Evolutionary conservation across 2,888 invertebrate genomes (phyloP).

Genomic region (Fabriciana adippe): DNA sequence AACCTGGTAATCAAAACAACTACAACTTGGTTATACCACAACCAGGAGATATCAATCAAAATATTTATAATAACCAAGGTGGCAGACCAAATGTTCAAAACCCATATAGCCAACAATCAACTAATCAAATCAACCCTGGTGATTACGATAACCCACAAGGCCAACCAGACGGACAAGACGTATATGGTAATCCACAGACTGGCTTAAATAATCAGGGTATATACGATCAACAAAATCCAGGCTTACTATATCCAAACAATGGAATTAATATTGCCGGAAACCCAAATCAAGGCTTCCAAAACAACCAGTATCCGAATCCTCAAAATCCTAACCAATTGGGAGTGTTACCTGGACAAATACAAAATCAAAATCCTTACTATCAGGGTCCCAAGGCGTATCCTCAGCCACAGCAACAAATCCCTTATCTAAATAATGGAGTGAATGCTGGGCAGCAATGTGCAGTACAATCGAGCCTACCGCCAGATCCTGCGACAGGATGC

Average conservation of each 20-base stretch:
- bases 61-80: constrained; percentile 8
- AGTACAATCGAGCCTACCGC: constrained; percentile 55
- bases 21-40: constrained; percentile 2
- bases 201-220: constrained; percentile 16
- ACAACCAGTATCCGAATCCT: not conserved
- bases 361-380: constrained; percentile 18
- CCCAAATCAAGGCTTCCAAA: no score
- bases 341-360: constrained; percentile 10
- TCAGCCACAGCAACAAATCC: constrained; percentile 33
- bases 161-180: not conserved
- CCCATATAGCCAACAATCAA: not conserved
- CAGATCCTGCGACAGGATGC: constrained; percentile 61
- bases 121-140: constrained; percentile 6
- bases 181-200: constrained; percentile 26
- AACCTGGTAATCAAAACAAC: constrained; percentile 12
- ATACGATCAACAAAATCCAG: constrained; percentile 14
- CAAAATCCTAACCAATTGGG: constrained; percentile 11
- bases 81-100: not conserved
- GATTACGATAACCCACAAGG: not conserved
- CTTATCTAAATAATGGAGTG: constrained; percentile 26
- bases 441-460: constrained; percentile 52
- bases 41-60: constrained; percentile 8
- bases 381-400: constrained; percentile 30
- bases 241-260: not conserved
- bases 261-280: not conserved